Conservation (phyloP, 2,888 invertebrate genomes). For the Caenorhabditis angaria region DNA sequence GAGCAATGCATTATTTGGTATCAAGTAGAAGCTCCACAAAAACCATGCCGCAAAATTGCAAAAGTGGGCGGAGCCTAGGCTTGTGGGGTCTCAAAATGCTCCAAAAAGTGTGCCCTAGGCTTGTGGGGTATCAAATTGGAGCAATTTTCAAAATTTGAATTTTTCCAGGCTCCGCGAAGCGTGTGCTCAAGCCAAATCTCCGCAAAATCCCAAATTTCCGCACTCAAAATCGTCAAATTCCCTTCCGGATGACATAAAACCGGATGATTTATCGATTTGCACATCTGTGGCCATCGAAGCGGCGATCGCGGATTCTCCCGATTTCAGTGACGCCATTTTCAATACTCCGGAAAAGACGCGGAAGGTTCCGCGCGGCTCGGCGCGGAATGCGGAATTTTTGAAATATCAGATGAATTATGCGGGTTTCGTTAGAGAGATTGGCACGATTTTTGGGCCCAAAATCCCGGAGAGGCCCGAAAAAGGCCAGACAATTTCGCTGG, state of each 20-base stretch:
- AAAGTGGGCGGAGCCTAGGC: too few species aligned
- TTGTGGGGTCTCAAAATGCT: too few species aligned
- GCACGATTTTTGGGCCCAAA: conserved; percentile 30
- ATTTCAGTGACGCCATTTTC: conserved; percentile 26
- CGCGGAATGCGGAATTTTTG: too few species aligned
- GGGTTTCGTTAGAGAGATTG: conserved; percentile 34
- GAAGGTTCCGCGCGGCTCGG: conserved; percentile 28
- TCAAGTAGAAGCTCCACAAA: too few species aligned
- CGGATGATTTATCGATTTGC: conserved; percentile 12
- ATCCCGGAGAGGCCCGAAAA: conserved; percentile 38
- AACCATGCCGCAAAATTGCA: too few species aligned
- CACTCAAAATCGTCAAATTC: conserved; percentile 29
- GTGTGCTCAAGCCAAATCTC: conserved; percentile 46
- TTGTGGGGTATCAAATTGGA: too few species aligned
- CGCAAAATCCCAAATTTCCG: neutral
- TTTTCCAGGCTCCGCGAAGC: conserved; percentile 58
- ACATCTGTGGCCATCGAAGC: conserved; percentile 38
- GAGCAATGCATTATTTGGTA: too few species aligned
- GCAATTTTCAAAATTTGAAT: neutral
- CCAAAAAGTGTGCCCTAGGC: too few species aligned
- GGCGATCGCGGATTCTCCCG: conserved; percentile 23
- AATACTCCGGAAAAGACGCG: conserved; percentile 24
- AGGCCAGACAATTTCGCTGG: conserved; percentile 47
- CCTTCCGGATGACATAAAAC: conserved; percentile 24
- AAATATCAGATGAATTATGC: conserved; percentile 42